A percentile compares a stretch with the other conserved stretches of the same genome.
phyloP scores from a whole-genome alignment of 2,113 vertebrate genomes.

The Fukomys damarensis region DNA sequence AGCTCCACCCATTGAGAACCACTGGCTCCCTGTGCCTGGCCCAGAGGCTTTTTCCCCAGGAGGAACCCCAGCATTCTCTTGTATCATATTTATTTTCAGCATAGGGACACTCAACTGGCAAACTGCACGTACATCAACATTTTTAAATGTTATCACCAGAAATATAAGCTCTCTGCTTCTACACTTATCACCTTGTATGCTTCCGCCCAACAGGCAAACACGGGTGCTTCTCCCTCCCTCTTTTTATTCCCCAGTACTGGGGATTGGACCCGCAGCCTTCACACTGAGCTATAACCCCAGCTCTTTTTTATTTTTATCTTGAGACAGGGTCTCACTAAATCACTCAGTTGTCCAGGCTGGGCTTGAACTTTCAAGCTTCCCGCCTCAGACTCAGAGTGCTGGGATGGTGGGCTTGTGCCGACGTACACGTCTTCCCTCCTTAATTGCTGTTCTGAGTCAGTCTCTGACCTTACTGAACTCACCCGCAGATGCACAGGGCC shows the following conservation, averaged over 20 bases:
- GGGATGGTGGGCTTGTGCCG: too few relatives aligned
- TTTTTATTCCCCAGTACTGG: not conserved
- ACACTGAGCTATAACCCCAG: not conserved
- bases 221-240: not conserved
- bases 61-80: not conserved
- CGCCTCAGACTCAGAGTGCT: not conserved
- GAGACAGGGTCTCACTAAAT: not conserved
- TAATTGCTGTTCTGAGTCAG: not conserved
- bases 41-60: not conserved
- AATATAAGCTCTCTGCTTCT: not conserved
- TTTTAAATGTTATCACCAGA: not conserved
- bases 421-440: not conserved
- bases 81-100: not conserved
- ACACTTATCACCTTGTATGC: not conserved
- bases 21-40: accelerated
- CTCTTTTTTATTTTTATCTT: not conserved
- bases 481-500: not conserved
- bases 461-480: not conserved
- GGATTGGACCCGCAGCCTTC: not conserved
- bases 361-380: not conserved
- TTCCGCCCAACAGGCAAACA: not conserved
- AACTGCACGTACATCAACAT: accelerated
- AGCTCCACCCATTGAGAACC: not conserved
- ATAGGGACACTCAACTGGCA: not conserved
- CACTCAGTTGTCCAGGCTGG: not conserved